Conservation (phyloP, 1,140 invertebrate genomes). For the Platorchestia sp. region DNA sequence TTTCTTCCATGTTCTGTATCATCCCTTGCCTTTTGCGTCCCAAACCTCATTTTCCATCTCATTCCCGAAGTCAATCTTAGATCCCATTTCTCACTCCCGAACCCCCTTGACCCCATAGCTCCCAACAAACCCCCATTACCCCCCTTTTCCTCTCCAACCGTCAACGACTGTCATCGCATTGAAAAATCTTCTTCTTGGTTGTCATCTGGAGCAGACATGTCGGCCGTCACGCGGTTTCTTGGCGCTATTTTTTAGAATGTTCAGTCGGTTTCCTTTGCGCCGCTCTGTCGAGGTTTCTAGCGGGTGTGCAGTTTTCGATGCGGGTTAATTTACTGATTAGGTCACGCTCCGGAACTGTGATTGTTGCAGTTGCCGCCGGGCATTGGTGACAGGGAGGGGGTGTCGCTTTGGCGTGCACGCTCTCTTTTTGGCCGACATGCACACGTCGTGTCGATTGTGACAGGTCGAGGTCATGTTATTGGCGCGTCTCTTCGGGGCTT, state of each 20-base stretch:
- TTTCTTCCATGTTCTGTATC: background rate
- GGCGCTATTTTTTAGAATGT: background rate
- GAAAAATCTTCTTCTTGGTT: background rate
- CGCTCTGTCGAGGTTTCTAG: background rate
- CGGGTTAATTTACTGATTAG: constrained; percentile 2
- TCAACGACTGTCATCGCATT: background rate
- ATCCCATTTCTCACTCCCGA: too few relatives aligned
- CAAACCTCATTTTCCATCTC: background rate
- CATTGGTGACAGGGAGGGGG: background rate
- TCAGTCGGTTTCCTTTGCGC: background rate
- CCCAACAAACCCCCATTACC: background rate
- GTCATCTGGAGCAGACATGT: background rate
- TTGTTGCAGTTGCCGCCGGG: background rate
- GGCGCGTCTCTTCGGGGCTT: too few relatives aligned
- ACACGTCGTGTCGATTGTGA: background rate
- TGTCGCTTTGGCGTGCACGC: background rate
- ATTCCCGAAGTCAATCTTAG: too few relatives aligned
- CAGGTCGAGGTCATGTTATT: background rate
- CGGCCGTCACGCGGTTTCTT: constrained; percentile 8
- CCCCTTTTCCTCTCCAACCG: background rate
- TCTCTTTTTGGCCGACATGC: background rate
- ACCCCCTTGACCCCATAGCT: background rate
- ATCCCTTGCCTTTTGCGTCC: background rate
- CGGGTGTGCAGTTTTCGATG: background rate
- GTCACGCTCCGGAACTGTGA: background rate